Percentiles rank a stretch among this genome's conserved stretches.
These are phyloP conservation scores for Amphipyra tragopoginis DNA, from an alignment of 2,888 invertebrate species.

Conservation along the genomic window DNA sequence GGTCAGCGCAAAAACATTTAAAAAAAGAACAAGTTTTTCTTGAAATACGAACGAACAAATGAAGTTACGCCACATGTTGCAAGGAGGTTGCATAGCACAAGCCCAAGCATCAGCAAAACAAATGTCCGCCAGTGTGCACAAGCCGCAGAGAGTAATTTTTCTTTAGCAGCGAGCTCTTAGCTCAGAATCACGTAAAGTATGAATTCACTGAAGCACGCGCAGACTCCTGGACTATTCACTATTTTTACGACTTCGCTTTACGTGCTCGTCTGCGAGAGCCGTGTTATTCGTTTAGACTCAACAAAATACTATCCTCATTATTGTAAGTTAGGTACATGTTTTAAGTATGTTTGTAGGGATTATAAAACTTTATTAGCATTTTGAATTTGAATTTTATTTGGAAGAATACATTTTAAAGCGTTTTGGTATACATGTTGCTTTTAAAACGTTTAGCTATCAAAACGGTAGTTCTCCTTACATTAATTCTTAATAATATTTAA, in stretches of 20 bases:
- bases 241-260: slow-evolving; percentile 72
- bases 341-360: not conserved
- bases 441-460: too few relatives aligned
- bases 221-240: slow-evolving; percentile 66
- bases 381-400: too few relatives aligned
- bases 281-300: slow-evolving; percentile 48
- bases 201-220: slow-evolving; percentile 68
- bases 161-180: slow-evolving; percentile 57
- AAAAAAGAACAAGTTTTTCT: not conserved
- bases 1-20: too few relatives aligned
- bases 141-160: slow-evolving; percentile 52
- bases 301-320: slow-evolving; percentile 50
- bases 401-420: too few relatives aligned
- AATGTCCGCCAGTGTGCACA: slow-evolving; percentile 45
- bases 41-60: slow-evolving; percentile 6
- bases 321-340: slow-evolving; percentile 28
- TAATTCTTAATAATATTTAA: too few relatives aligned
- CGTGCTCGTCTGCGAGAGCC: slow-evolving; percentile 48
- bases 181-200: slow-evolving; percentile 74
- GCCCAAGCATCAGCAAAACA: slow-evolving; percentile 21
- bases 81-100: slow-evolving; percentile 14
- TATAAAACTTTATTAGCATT: not conserved
- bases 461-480: too few relatives aligned
- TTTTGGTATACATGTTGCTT: too few relatives aligned
- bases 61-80: slow-evolving; percentile 19